Evolutionary conservation across 2,797 vertebrate genomes (phyloP), one percentile per base, ranked within the genome.

Genomic region (Melanogrammus aeglefinus): DNA sequence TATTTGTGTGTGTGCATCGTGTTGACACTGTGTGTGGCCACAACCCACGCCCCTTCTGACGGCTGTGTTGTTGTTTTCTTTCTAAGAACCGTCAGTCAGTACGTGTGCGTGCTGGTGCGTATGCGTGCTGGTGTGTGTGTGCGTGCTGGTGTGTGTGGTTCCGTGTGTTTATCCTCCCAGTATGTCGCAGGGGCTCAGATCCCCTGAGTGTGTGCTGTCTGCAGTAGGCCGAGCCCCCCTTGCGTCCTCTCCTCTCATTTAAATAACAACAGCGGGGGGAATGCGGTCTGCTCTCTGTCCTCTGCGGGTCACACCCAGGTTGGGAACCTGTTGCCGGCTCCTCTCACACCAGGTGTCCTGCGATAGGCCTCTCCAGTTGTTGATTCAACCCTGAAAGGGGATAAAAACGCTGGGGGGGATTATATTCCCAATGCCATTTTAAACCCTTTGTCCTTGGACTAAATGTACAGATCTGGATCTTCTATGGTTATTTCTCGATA

Each of bases 181-280:
- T 71, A 1, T 31, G 9, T 13, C 12, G 79, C 73, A 78, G 75
- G 38, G 75, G 73, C 76, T 51, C 57, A 78, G 82, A 83, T 90
- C 85, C 81, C 74, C 63, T 73, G 85, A 86, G 81, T 76, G 77
- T 57, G 77, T 35, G 29, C 71, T 29, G 44, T 74, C 70, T 36
- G 41, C 72, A 35, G 39, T 74, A 41, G 36, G 39, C 76, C 18
- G 24, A 70, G 51, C 70, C 78, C 86, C 75, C 77, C 66, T 74
- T 80, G 82, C 86, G 86, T 78, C 70, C 77, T 87, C 85, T 85
- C 86, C 66, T 83, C 80, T 85, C 80, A 91, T 93, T 92, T 90
- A 86, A 91, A 91, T 92, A 87, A 91, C 88, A 93, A 92, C 90
- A 80, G 88, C 85, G 13, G 18, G 79, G 27, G 69, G 24, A 71